Base-by-base conservation (phyloP, 2,113 vertebrate genomes). In the Mesitornis unicolor region DNA sequence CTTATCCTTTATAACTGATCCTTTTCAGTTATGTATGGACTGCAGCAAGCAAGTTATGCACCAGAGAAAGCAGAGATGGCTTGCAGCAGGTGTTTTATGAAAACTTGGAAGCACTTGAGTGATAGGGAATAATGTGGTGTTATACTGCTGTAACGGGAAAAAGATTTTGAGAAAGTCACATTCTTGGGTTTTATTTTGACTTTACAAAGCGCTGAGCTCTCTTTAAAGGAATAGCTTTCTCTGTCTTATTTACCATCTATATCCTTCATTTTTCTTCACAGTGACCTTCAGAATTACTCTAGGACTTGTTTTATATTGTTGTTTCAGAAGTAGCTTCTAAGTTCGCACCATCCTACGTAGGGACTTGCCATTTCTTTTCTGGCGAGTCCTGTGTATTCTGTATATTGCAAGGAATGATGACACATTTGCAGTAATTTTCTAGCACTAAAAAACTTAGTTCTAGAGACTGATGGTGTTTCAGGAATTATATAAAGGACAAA, bases 281-380 rank as follows among this genome's bases (percentile, higher is more conserved):
- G 48, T 56, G 42, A 3, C 76, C 26, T 89, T 40, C 19, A 42
- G 20, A 87, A 50, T 26, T 36, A 4, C 14, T 29, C 2, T n/a
- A 40, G 9, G 70, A 36, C 20, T 78, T 31, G 26, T 43, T 36
- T 47, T 73, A 19, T 0, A 0, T 5, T 1, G 0, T 21, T 64
- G 31, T 43, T 95, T 93, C 28, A 67, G 57, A 86, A 48, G 15
- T 68, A 16, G 33, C 10, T 77, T 77, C 79, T 69, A 59, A 38
- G 13, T 38, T 73, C 29, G 26, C 5, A 16, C 6, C 7, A 16
- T n/a, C 12, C 20, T 48, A 2, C 15, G 21, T 53, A 60, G 48
- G 57, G 40, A 70, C 25, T 61, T n/a, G 2, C 36, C 68, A 33
- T 5, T 59, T 28, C 88, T 51, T 90, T 75, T 43, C 40, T 89